Conservation (phyloP, 2,888 invertebrate genomes). For the Tuberolachnus salignus region DNA sequence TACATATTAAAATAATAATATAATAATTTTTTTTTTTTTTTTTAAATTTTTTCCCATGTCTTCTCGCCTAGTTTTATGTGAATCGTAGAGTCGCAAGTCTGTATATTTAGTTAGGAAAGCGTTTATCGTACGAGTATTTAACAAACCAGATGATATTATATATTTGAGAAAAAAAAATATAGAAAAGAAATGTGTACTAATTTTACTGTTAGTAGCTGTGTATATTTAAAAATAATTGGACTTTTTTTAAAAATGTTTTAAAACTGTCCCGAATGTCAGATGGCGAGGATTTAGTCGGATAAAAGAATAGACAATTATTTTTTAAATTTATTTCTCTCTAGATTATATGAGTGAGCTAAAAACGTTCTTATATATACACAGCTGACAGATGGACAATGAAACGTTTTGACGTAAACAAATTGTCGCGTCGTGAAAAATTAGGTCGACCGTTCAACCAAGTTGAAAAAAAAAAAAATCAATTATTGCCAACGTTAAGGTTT, state of each 20-base stretch:
- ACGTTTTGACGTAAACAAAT: slow-evolving; percentile 43
- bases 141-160: no score
- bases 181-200: no score
- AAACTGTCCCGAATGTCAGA: not conserved
- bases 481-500: not conserved
- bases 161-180: no score
- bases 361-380: not conserved
- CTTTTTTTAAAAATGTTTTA: slow-evolving; percentile 2
- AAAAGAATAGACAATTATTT: slow-evolving; percentile 24
- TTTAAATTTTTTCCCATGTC: no score
- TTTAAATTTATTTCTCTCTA: slow-evolving; percentile 26
- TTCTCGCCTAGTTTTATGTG: no score
- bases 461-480: slow-evolving; percentile 34
- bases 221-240: slow-evolving; percentile 22
- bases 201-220: not conserved
- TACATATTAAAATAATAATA: no score
- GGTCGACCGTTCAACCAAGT: slow-evolving; percentile 33
- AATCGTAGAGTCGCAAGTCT: not conserved
- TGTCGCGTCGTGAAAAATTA: slow-evolving; percentile 40
- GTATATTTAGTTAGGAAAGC: not conserved
- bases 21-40: no score
- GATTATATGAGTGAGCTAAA: slow-evolving; percentile 25
- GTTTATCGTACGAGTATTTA: not conserved
- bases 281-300: not conserved
- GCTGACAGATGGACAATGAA: slow-evolving; percentile 47